Evolutionary conservation across 2,797 vertebrate species (phyloP), one percentile per base, ranked within the genome.

Genomic region (Rhynchonycteris naso): DNA sequence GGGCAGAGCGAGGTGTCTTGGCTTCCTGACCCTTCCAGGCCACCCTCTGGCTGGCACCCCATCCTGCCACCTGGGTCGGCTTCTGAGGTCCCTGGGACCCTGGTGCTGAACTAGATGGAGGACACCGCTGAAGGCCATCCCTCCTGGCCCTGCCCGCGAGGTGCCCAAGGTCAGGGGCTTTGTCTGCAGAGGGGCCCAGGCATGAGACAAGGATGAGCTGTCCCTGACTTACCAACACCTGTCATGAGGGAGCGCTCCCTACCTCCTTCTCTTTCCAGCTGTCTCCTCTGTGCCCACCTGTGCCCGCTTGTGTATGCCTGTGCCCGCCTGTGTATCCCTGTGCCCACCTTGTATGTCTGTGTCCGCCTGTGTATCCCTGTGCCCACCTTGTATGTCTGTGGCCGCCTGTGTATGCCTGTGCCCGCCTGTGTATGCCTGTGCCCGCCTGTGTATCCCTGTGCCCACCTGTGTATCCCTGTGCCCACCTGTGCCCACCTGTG

Each of bases 211-310:
- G 84, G 47, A 4, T 2, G 2, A 61, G 30, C 18, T 24, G 21
- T 16, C 33, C 18, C 30, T 5, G 33, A 19, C 52, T 58, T 19
- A 16, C 2, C 8, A 22, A 28, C 9, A 8, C 33, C 35, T 33
- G 24, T 16, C 50, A 22, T 0, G 4, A 28, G n/a, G 4, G 56
- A 12, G 59, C 19, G 5, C 24, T 1, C 13, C 33, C 30, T 13
- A 16, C 16, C 7, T n/a, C 33, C 14, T 2, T 9, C 30, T 21
- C 21, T 24, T n/a, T 16, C 56, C n/a, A 22, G 63, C 58, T 16
- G 38, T 0, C 54, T 7, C 21, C 3, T n/a, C 24, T 18, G 15
- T n/a, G n/a, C 54, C 33, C 21, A 26, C 21, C 54, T 35, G 75
- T 9, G 58, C 28, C 18, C 59, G 63, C 71, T 38, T 18, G 5